Base-by-base conservation (phyloP, 2,888 invertebrate genomes). In the Slavum lentiscoides region DNA sequence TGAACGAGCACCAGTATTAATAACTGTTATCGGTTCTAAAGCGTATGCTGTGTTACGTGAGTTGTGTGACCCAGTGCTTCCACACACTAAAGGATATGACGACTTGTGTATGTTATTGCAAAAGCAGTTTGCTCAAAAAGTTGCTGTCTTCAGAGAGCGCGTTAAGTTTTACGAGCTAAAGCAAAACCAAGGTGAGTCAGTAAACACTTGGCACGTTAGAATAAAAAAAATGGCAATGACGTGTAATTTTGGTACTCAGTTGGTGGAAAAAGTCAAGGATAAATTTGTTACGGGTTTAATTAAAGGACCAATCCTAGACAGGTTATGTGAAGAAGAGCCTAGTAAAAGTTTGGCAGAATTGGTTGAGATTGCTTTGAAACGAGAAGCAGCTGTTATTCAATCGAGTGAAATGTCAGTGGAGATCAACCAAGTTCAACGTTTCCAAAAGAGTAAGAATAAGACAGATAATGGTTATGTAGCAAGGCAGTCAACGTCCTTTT, bases 271-370 rank as follows among this genome's bases (percentile, higher is more conserved):
- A 21, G 9, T 73, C 2, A 43, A 73, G 21, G 61, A 73, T 19
- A 61, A 73, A 19, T 73, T 73, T 61, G 72, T 61, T 0, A 73
- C 72, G 8, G 72, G 72, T 1, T 1, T 73, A 0, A 0, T 0
- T 17, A 59, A 59, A 61, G 72, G 43, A 17, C 72, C n/a, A 17
- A 73, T 73, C 39, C 1, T 73, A 9, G 72, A 61, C 15, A 39
- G 72, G 11, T 9, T 73, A 21, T 72, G 37, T 1, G 72, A 72
- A 7, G 59, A 72, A 9, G n/a, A n/a, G n/a, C n/a, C n/a, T n/a
- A n/a, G n/a, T n/a, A n/a, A n/a, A n/a, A n/a, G n/a, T n/a, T n/a
- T n/a, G n/a, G n/a, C n/a, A n/a, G n/a, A n/a, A n/a, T n/a, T n/a
- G n/a, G n/a, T n/a, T n/a, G n/a, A n/a, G n/a, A n/a, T n/a, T n/a